Evolutionary conservation across 2,113 vertebrate species (phyloP), one percentile per base, ranked within the genome.

Genomic region (Leiothrix lutea): DNA sequence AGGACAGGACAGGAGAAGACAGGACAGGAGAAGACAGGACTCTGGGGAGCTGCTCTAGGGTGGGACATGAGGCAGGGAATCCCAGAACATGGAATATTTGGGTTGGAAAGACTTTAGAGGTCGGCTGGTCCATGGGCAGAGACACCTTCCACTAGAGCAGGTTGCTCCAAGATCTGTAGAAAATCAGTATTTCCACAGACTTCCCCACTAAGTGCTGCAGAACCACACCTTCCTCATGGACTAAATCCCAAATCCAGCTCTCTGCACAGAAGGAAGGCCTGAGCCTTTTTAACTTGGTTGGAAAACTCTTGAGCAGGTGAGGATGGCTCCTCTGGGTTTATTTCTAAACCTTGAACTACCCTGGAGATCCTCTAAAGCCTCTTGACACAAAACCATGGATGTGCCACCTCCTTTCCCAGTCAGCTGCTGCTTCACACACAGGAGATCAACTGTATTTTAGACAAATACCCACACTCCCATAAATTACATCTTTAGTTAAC

Each of bases 41-140:
- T 8, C 3, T 2, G 9, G 84, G 1, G 29, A 70, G 40, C 36
- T 20, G 64, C 74, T 36, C 51, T 2, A 8, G 4, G 22, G 8
- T n/a, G 26, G 25, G 17, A 40, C 62, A 23, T 0, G 12, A 47
- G 61, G 8, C 38, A 15, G 14, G n/a, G 28, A 29, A 40, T 3
- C n/a, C 31, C 78, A 40, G 3, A 26, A n/a, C 2, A 2, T 5
- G 40, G 11, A 23, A 40, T 16, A 56, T 22, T 23, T 48, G 70
- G 17, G 29, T 11, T 69, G 79, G 87, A 28, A 69, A 16, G 29
- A 47, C 45, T 45, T 31, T 0, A n/a, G 29, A 60, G 24, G 22
- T 26, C 0, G 0, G 5, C n/a, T 47, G 40, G 9, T 28, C 44
- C 36, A 2, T 6, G 18, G 12, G 51, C 26, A 73, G 33, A 21